Evolutionary conservation across 2,797 vertebrate genomes (phyloP).

Genomic region (Ammospiza maritima): DNA sequence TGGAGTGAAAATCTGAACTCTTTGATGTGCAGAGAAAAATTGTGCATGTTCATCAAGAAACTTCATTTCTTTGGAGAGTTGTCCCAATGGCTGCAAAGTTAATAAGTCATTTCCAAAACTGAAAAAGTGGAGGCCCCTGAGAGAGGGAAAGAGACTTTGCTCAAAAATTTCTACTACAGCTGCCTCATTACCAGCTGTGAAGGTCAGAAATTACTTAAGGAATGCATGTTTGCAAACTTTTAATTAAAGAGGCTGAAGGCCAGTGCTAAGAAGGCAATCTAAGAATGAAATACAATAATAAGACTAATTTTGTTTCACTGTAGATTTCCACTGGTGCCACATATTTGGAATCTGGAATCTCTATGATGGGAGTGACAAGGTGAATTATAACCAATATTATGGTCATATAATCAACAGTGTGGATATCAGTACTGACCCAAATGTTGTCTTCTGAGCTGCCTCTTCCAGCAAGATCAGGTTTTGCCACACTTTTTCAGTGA

Average conservation of each 20-base stretch:
- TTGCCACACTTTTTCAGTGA: background rate
- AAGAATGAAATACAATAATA: background rate
- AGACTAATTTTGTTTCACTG: background rate
- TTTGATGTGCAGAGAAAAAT: background rate
- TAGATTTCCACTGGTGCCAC: background rate
- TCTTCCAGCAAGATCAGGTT: background rate
- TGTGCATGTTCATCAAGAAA: background rate
- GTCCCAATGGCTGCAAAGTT: background rate
- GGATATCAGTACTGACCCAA: background rate
- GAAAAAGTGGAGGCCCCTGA: background rate
- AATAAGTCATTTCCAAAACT: background rate
- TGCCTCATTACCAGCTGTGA: slow-evolving; percentile 10
- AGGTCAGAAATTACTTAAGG: slow-evolving; percentile 5
- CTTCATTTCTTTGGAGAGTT: background rate
- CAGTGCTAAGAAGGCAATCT: background rate
- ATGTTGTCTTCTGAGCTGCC: background rate
- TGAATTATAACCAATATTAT: background rate
- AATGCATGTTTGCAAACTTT: background rate
- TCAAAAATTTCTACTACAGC: background rate
- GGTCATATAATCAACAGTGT: background rate
- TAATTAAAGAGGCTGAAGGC: background rate
- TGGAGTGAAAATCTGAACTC: background rate
- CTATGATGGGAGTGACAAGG: background rate
- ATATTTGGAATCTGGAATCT: background rate
- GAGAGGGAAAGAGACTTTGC: background rate